phyloP scores from a whole-genome alignment of 2,113 vertebrate genomes.

The Caloenas nicobarica region DNA sequence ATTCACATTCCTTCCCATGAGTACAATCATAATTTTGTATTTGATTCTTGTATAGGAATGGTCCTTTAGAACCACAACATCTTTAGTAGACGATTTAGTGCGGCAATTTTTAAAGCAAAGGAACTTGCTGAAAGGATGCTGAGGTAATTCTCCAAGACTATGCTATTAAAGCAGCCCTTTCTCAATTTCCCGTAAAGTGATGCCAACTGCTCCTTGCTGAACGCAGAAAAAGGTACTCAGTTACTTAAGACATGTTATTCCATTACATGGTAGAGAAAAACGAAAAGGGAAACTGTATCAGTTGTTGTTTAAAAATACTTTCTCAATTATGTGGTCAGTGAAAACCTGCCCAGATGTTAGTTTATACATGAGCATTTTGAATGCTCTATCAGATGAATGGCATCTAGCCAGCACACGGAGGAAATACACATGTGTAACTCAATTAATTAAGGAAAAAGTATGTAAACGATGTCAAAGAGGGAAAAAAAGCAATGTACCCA shows the following conservation, averaged over 20 bases:
- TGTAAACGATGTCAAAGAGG: not conserved
- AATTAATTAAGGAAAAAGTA: not conserved
- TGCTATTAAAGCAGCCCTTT: not conserved
- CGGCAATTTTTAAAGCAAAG: not conserved
- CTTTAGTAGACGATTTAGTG: not conserved
- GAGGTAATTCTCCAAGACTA: not conserved
- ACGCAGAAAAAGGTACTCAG: not conserved
- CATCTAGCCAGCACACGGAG: not conserved
- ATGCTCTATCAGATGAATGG: not conserved
- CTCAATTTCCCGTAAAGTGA: not conserved
- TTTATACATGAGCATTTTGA: not conserved
- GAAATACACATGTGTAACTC: not conserved
- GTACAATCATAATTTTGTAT: not conserved
- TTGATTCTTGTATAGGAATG: not conserved
- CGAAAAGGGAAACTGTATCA: not conserved
- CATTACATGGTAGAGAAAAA: not conserved
- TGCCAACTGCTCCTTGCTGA: not conserved
- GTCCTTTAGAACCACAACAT: not conserved
- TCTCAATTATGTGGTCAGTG: not conserved
- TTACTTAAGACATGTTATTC: not conserved
- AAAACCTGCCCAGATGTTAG: not conserved
- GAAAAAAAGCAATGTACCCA: not conserved
- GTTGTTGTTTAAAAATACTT: not conserved
- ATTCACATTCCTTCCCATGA: not conserved
- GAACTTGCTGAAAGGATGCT: not conserved